Conservation (phyloP, 2,113 vertebrate genomes). For the Danio rerio region DNA sequence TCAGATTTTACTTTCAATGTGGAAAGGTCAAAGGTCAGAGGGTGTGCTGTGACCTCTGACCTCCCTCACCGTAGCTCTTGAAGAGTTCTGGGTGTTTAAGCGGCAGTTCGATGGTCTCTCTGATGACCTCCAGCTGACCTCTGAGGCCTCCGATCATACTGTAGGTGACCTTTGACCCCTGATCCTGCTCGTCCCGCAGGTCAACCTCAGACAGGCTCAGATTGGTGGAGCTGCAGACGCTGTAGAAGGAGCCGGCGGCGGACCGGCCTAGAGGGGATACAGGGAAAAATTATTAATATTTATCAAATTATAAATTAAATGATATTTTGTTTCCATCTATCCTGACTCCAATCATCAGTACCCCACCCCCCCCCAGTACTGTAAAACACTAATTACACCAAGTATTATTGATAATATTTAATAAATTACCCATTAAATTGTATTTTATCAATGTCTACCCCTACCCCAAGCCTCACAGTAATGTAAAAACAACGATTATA, state of each 20-base stretch:
- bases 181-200: conserved; percentile 23
- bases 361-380: too few species aligned
- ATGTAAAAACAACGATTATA: too few species aligned
- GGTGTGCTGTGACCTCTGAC: neutral
- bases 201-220: conserved; percentile 71
- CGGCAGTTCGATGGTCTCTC: conserved; percentile 91
- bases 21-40: neutral
- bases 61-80: conserved; percentile 84
- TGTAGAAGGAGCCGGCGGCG: conserved; percentile 83
- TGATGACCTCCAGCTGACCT: conserved; percentile 85
- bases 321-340: too few species aligned
- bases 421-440: too few species aligned
- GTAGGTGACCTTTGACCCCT: conserved; percentile 82
- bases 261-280: neutral
- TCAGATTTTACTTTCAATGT: too few species aligned
- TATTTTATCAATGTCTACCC: too few species aligned
- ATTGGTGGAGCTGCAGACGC: conserved; percentile 80
- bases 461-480: too few species aligned
- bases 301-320: too few species aligned
- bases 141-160: conserved; percentile 91
- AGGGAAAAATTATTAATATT: too few species aligned
- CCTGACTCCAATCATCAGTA: too few species aligned
- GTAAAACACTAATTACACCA: too few species aligned
- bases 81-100: conserved; percentile 90
- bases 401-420: too few species aligned